These are phyloP conservation scores for Stictonetta naevosa DNA, from an alignment of 2,113 vertebrate species.

Conservation along the genomic window DNA sequence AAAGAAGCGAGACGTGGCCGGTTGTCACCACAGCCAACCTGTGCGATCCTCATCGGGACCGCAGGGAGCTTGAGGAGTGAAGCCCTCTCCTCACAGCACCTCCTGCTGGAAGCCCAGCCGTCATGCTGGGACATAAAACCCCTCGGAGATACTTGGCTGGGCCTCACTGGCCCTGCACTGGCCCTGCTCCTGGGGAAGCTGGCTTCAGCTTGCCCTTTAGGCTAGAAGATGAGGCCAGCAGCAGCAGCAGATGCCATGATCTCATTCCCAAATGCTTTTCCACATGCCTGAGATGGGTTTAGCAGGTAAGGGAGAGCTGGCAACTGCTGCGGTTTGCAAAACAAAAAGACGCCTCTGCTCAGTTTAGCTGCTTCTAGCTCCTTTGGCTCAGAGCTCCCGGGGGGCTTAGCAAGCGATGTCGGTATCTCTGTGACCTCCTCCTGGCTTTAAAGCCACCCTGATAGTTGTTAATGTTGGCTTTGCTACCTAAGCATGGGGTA, in stretches of 20 bases:
- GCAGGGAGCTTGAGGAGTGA: no score
- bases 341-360: conserved; percentile 2
- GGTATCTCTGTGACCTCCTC: background rate
- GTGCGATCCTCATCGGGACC: background rate
- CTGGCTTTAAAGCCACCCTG: background rate
- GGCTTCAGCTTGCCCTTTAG: background rate
- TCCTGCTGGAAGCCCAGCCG: no score
- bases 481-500: background rate
- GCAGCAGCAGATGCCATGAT: conserved; percentile 22
- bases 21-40: background rate
- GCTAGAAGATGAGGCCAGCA: background rate
- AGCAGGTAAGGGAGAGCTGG: conserved; percentile 17
- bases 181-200: background rate
- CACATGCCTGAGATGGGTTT: background rate
- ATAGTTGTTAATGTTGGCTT: conserved; percentile 1
- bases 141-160: no score
- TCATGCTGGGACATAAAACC: no score
- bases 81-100: no score
- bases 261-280: conserved; percentile 21
- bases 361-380: background rate
- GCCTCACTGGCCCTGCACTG: background rate
- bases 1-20: background rate
- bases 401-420: background rate
- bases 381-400: background rate
- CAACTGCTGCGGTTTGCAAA: background rate